Evolutionary conservation across 2,888 invertebrate genomes (phyloP), one percentile per base, ranked within the genome.

Genomic region (Gerris lacustris): DNA sequence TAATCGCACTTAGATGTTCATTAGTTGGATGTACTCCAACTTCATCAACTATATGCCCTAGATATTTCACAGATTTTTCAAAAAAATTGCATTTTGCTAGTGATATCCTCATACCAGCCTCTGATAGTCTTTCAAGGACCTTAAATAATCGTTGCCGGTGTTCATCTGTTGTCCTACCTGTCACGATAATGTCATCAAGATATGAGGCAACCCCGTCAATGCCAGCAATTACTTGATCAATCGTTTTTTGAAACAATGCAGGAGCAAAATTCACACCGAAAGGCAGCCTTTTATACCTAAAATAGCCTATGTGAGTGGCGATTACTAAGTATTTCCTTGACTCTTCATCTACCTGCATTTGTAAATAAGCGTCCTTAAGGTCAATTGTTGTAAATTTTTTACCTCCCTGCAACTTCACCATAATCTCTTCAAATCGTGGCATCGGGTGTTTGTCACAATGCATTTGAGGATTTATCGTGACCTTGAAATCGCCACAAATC

Each of bases 401-500:
- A 5, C 70, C 70, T 17, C 68, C 70, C n/a, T 45, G 6, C 5
- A 70, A 45, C 67, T 70, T 62, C 2, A 17, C 45, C 31, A n/a
- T 45, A 6, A 67, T 17, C 17, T 70, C 67, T 67, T 47, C 70
- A 45, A 70, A 64, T 45, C 47, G 17, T 44, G 67, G 63, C 15
- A 67, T 43, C 17, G 67, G 68, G 44, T 69, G 17, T 43, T 31
- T 15, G 6, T 69, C 66, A 45, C n/a, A 6, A 7, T 64, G 43
- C 15, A 64, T 66, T 15, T 15, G 45, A 17, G 17, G 31, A 43
- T 70, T 70, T 6, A 67, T 70, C 55, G 55, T 55, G 11, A 55
- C 55, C 15, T 55, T 55, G 55, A 55, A 55, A 55, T 55, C 55
- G 9, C 31, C 75, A 71, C 75, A 77, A 15, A 77, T 71, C 44